A percentile compares a stretch with the other conserved stretches of the same genome.
These are phyloP conservation scores for Heterodera schachtii DNA, from an alignment of 1,140 invertebrate genomes.

Conservation along the genomic window DNA sequence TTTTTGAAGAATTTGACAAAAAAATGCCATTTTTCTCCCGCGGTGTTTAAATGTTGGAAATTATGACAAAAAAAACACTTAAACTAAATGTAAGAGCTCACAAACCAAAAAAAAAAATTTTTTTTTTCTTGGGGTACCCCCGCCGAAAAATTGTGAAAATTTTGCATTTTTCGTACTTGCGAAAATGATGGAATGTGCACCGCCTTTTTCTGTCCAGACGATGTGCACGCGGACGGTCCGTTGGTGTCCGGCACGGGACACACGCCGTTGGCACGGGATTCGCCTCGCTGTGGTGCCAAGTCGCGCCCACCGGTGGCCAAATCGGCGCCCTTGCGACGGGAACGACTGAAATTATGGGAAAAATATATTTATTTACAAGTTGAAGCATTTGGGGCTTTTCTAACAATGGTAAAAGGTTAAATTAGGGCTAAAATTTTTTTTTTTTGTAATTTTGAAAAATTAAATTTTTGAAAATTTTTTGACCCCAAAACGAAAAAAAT, in stretches of 20 bases:
- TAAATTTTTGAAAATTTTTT: too few species aligned
- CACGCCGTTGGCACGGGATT: neutral
- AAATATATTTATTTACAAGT: too few species aligned
- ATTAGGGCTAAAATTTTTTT: neutral
- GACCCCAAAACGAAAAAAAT: neutral
- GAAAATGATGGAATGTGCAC: neutral
- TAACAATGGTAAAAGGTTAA: too few species aligned
- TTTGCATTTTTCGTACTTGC: neutral
- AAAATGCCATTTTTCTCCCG: too few species aligned
- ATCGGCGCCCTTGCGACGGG: conserved; percentile 15
- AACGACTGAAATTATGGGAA: conserved; percentile 1
- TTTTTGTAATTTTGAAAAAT: neutral
- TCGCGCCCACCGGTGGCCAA: conserved; percentile 3
- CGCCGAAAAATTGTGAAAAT: neutral
- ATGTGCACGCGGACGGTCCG: neutral
- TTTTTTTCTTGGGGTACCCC: too few species aligned
- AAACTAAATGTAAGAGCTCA: too few species aligned
- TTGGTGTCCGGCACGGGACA: conserved; percentile 7
- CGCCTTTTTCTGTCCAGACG: neutral
- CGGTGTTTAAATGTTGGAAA: too few species aligned
- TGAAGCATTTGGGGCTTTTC: too few species aligned
- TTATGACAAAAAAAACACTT: too few species aligned
- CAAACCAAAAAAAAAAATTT: too few species aligned
- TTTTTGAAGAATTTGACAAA: too few species aligned
- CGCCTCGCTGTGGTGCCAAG: neutral